phyloP scores from a whole-genome alignment of 2,113 vertebrate species.

The Protobothrops mucrosquamatus region DNA sequence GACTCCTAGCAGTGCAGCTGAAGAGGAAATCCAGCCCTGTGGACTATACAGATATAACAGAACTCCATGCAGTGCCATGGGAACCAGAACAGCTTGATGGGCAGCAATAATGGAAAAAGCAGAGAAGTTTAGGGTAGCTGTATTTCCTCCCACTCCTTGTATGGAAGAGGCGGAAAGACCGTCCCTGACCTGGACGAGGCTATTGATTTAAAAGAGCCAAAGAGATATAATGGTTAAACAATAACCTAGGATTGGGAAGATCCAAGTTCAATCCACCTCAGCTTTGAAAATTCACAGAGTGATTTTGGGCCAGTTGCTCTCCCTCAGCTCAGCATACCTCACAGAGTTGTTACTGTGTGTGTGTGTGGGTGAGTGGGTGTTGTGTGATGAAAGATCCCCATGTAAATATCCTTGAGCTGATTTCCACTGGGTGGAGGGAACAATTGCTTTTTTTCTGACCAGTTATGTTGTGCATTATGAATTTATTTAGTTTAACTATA shows the following conservation, averaged over 20 bases:
- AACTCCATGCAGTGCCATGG: neutral
- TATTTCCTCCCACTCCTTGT: neutral
- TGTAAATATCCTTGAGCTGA: neutral
- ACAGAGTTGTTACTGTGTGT: neutral
- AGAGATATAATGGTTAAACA: neutral
- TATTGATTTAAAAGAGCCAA: neutral
- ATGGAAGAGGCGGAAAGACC: neutral
- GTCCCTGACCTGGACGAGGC: neutral
- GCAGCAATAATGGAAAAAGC: neutral
- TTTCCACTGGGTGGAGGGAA: neutral
- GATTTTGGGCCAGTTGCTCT: neutral
- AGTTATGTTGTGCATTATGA: too few species aligned
- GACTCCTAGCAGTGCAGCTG: neutral
- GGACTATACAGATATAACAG: neutral
- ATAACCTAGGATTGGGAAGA: neutral
- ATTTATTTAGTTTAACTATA: too few species aligned
- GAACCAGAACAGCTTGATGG: neutral
- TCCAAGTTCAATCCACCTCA: neutral
- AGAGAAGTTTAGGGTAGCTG: neutral
- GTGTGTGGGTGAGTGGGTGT: too few species aligned
- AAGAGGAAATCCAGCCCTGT: neutral
- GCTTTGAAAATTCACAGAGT: neutral
- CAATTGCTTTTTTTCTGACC: too few species aligned
- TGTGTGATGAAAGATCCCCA: neutral
- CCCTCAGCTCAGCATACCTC: neutral